Evolutionary conservation across 2,888 invertebrate species (phyloP), one percentile per base, ranked within the genome.

Genomic region (Agrochola macilenta): DNA sequence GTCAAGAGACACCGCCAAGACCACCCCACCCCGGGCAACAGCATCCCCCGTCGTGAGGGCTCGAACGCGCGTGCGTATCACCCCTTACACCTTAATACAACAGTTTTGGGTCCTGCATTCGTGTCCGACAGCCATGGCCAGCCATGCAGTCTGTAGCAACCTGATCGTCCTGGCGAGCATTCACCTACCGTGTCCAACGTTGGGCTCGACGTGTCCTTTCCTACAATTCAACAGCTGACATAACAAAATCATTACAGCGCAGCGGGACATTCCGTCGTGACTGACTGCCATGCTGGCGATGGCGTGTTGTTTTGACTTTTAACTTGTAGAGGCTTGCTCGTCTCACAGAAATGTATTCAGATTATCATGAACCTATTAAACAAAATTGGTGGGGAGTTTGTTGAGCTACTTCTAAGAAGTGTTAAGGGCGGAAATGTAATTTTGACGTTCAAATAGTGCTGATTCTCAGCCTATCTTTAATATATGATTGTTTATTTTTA

Each of bases 61-160:
- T n/a, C n/a, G n/a, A n/a, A n/a, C n/a, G n/a, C n/a, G n/a, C n/a
- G 39, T n/a, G 61, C 35, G 61, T 35, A 9, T 26, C n/a, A 57
- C 20, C 11, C 2, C 12, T 63, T 12, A 63, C 11, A 35, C 23
- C 14, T 14, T 63, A 14, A 39, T 39, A 46, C 7, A 23, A 3
- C 26, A 54, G 23, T 54, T 57, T 43, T n/a, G n/a, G 46, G n/a
- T 49, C 46, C 35, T 64, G 23, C 26, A 23, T 17, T 17, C 9
- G 26, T 35, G 26, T 57, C 77, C 43, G 58, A 43, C 43, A 80
- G 43, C 52, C 81, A 66, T 78, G 72, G n/a, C 64, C 52, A 35
- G 65, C 23, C 78, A 60, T 43, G 81, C 65, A 80, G 72, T 72
- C 43, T 49, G 17, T 20, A n/a, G 81, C 57, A 65, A 81, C 46